Evolutionary conservation across 2,888 invertebrate species (phyloP).

Genomic region (Hypomecis punctinalis): DNA sequence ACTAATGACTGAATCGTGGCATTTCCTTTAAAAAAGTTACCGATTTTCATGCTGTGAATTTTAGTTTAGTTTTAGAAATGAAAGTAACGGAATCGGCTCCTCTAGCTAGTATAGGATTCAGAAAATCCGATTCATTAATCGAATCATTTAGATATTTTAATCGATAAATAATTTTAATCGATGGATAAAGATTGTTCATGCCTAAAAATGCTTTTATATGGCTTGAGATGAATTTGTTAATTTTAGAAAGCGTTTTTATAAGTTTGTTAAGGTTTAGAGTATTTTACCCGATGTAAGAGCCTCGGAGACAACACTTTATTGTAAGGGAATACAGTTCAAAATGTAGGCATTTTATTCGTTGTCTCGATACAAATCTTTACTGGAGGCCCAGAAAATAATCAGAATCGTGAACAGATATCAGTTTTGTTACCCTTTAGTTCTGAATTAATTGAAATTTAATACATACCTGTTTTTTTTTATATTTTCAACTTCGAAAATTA

Average conservation of each 20-base stretch:
- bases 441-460: neutral
- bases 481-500: neutral
- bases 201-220: conserved; percentile 47
- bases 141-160: neutral
- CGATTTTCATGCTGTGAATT: too few relatives aligned
- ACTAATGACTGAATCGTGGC: too few relatives aligned
- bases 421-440: neutral
- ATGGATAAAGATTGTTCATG: conserved; percentile 29
- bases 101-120: too few relatives aligned
- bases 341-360: conserved; percentile 22
- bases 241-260: conserved; percentile 28
- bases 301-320: conserved; percentile 8
- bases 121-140: neutral
- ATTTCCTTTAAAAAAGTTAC: too few relatives aligned
- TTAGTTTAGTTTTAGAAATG: too few relatives aligned
- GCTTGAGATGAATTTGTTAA: conserved; percentile 42
- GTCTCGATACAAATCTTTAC: conserved; percentile 3
- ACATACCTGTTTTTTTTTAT: neutral
- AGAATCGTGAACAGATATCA: neutral
- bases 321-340: conserved; percentile 32
- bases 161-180: conserved; percentile 26
- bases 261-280: conserved; percentile 15
- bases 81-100: too few relatives aligned
- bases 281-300: conserved; percentile 5
- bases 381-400: conserved; percentile 17